These are phyloP conservation scores for Sarcoramphus papa DNA, from an alignment of 2,797 vertebrate genomes.

Conservation along the genomic window DNA sequence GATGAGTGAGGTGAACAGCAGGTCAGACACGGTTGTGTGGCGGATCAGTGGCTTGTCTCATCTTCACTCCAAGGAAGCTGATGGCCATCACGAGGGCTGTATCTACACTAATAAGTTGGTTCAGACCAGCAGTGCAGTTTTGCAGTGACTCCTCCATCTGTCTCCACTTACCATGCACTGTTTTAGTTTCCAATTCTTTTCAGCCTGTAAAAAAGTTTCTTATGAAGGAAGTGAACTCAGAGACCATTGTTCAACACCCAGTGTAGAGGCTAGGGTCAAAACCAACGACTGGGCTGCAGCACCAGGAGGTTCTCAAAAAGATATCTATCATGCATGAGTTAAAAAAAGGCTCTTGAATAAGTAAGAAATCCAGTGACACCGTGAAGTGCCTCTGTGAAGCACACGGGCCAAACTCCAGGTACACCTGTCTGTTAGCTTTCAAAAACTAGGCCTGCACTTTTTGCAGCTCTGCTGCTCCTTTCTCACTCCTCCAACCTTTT, in stretches of 20 bases:
- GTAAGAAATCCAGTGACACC: neutral
- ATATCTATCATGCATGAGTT: neutral
- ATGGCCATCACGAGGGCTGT: neutral
- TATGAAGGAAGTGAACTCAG: neutral
- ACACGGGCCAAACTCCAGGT: accelerated
- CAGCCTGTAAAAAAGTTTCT: neutral
- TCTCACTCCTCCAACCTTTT: neutral
- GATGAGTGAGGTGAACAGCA: neutral
- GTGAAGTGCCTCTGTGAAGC: neutral
- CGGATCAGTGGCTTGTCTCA: neutral
- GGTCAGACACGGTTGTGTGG: neutral
- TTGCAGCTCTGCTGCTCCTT: neutral
- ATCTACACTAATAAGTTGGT: neutral
- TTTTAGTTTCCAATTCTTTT: neutral
- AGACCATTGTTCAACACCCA: neutral
- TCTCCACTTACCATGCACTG: neutral
- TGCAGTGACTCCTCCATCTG: neutral
- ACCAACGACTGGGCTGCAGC: neutral
- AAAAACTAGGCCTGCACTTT: neutral
- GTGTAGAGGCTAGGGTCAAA: neutral
- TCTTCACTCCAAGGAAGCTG: neutral
- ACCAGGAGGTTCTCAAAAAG: neutral
- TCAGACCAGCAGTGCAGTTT: neutral
- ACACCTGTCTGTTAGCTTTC: neutral
- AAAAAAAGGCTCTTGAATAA: neutral